These are phyloP conservation scores for Sipha flava DNA, from an alignment of 1,140 invertebrate genomes.

Conservation along the genomic window DNA sequence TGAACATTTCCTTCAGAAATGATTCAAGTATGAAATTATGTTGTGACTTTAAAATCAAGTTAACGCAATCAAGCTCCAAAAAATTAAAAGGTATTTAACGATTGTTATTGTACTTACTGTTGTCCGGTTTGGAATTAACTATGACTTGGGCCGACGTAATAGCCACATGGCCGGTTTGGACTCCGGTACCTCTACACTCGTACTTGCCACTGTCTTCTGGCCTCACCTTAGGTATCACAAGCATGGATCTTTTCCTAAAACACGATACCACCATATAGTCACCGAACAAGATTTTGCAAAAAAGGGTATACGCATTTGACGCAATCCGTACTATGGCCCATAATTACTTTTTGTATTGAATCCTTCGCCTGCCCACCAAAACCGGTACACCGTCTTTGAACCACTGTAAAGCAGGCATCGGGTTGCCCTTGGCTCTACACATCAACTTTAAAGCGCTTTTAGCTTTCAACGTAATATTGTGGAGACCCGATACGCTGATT, in stretches of 20 bases:
- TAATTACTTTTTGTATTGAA: slow-evolving; percentile 43
- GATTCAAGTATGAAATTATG: background rate
- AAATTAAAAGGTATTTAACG: no score
- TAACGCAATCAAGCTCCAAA: no score
- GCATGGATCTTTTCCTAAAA: slow-evolving; percentile 61
- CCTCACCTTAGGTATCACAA: slow-evolving; percentile 61
- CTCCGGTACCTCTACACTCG: slow-evolving; percentile 56
- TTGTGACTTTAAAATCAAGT: no score
- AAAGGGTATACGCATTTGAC: no score
- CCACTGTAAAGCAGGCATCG: slow-evolving; percentile 41
- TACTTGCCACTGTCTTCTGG: slow-evolving; percentile 61
- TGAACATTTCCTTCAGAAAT: background rate
- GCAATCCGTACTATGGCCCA: no score
- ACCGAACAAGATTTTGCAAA: no score
- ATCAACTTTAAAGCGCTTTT: slow-evolving; percentile 39
- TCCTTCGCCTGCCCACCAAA: slow-evolving; percentile 39
- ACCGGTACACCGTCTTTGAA: slow-evolving; percentile 41
- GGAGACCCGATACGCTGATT: slow-evolving; percentile 40
- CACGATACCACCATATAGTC: background rate
- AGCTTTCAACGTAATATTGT: slow-evolving; percentile 39
- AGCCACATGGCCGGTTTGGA: slow-evolving; percentile 34
- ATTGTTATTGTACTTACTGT: slow-evolving; percentile 41
- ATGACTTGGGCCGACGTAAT: slow-evolving; percentile 37
- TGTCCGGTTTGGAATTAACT: slow-evolving; percentile 37
- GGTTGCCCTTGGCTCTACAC: slow-evolving; percentile 42